These are phyloP conservation scores for Eulemur coronatus DNA, from an alignment of 2,797 vertebrate species.

Conservation along the genomic window DNA sequence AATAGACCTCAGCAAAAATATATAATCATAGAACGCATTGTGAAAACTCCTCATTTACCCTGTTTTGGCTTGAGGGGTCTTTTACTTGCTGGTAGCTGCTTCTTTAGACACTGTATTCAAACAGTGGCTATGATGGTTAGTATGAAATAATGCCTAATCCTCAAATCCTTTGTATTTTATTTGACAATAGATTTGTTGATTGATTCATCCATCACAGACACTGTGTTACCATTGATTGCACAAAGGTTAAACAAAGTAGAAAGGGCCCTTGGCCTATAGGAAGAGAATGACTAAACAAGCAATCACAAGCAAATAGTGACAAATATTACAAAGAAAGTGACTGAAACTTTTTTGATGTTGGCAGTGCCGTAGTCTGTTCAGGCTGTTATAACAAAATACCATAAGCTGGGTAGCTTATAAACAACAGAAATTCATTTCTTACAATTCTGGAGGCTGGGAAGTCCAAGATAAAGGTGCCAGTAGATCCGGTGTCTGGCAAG, in stretches of 20 bases:
- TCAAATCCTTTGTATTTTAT: slow-evolving; percentile 7
- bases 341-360: background rate
- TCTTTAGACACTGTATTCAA: background rate
- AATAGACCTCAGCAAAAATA: background rate
- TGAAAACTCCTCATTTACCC: background rate
- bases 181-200: background rate
- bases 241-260: background rate
- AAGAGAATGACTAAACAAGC: background rate
- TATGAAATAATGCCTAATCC: background rate
- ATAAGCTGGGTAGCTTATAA: background rate
- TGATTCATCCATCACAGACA: background rate
- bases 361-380: background rate
- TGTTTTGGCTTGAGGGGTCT: background rate
- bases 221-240: background rate
- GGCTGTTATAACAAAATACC: background rate
- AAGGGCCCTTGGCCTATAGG: background rate
- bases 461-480: background rate
- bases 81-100: background rate
- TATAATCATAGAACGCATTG: background rate
- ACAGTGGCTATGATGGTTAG: background rate
- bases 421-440: background rate
- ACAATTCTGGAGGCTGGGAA: background rate
- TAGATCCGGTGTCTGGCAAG: background rate
- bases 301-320: background rate
- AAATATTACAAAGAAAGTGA: background rate